Evolutionary conservation across 2,113 vertebrate genomes (phyloP).

Genomic region (Petroica traversi): DNA sequence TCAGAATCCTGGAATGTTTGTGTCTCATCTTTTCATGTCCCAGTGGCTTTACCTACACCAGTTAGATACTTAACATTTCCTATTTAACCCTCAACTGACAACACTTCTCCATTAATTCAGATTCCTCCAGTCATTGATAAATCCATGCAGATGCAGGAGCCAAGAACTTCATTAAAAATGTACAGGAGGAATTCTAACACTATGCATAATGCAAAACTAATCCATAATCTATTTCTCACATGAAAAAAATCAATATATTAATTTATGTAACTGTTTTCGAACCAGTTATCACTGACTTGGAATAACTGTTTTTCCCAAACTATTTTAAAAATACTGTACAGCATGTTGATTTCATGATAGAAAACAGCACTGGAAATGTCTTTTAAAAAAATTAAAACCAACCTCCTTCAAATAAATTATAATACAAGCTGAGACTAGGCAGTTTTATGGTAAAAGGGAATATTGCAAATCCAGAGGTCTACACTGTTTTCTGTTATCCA

Average conservation of each 20-base stretch:
- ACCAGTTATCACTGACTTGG: not conserved
- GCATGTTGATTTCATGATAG: not conserved
- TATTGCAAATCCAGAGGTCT: not conserved
- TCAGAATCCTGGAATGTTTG: not conserved
- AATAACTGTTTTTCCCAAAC: not conserved
- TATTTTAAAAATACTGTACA: not conserved
- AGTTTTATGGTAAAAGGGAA: not conserved
- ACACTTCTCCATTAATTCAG: not conserved
- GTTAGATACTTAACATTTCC: not conserved
- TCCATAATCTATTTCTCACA: not conserved
- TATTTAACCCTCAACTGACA: not conserved
- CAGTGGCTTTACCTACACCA: not conserved
- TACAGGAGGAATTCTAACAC: not conserved
- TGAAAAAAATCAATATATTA: not conserved
- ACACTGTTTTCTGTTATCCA: not conserved
- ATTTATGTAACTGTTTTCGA: not conserved
- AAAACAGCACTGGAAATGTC: not conserved
- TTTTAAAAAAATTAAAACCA: not conserved
- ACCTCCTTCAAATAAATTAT: not conserved
- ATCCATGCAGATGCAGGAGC: not conserved
- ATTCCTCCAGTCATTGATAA: not conserved
- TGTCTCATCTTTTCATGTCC: not conserved
- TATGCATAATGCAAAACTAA: not conserved
- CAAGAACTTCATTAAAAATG: slow-evolving; percentile 2
- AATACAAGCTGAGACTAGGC: not conserved